Base-by-base conservation (phyloP, 2,888 invertebrate species). In the Acanthosepion pharaonis region DNA sequence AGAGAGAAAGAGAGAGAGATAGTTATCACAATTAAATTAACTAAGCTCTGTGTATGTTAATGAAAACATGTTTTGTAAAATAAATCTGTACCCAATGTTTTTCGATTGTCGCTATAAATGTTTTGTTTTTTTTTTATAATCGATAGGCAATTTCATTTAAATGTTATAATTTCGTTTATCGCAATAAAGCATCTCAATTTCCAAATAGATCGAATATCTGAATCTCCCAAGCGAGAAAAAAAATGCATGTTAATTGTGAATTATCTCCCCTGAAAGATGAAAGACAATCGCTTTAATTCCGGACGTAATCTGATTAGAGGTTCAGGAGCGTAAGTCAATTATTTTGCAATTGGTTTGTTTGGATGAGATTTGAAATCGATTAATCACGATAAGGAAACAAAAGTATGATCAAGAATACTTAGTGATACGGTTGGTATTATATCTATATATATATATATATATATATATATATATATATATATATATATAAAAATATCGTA, bases 381-480 rank as follows among this genome's bases (percentile, higher is more conserved):
- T 78, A 78, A 78, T 23, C 15, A 11, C 5, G 78, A 78, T 78
- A 78, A 78, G 78, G 78, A 78, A 78, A 78, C n/a, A 18, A 78
- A 78, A 78, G n/a, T n/a, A 78, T n/a, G 5, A 78, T 78, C 78
- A 78, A 78, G 33, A 78, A 8, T 3, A 33, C 33, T 78, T 9
- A 15, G 25, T 64, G 25, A 25, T 25, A 23, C 28, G 25, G 23
- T 64, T 28, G 8, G 64, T 8, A 25, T 64, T 8, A 25, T 28
- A 11, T 64, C 5, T 23, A 8, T 5, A 8, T 25, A 25, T 28
- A 64, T 6, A 28, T 6, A 64, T 64, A 64, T 64, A 64, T 64
- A 64, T 64, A 64, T 64, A 64, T 64, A 64, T 64, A 64, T 64
- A 64, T 64, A 64, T 64, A 64, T 64, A 64, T 64, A 64, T 64